These are phyloP conservation scores for Gobiocypris rarus DNA, from an alignment of 2,113 vertebrate species.

Conservation along the genomic window DNA sequence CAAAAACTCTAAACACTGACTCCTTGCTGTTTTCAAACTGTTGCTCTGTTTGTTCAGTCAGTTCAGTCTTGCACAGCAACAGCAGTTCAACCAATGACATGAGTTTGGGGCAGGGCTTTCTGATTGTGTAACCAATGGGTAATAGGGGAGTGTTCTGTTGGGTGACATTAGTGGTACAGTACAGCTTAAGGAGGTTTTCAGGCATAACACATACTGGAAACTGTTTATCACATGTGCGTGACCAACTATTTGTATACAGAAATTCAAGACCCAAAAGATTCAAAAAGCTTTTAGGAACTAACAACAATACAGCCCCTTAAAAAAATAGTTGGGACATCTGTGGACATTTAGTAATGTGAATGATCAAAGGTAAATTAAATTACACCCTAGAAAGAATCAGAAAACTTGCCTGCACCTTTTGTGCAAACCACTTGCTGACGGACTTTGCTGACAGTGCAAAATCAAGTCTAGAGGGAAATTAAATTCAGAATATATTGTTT, in stretches of 20 bases:
- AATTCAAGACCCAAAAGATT: not conserved
- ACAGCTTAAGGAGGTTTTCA: not conserved
- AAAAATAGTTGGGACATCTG: not conserved
- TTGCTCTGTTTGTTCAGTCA: not conserved
- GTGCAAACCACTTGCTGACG: not conserved
- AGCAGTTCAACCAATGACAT: not conserved
- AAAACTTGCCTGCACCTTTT: not conserved
- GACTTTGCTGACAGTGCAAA: not conserved
- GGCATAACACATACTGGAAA: too few relatives aligned
- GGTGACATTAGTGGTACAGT: too few relatives aligned
- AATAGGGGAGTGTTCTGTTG: not conserved
- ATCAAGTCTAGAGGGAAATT: not conserved
- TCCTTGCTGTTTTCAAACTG: not conserved
- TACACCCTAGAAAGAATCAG: not conserved
- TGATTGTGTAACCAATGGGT: not conserved
- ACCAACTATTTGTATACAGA: not conserved
- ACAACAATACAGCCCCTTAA: not conserved
- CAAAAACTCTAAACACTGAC: not conserved
- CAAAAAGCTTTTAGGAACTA: not conserved
- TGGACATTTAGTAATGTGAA: constrained; percentile 11
- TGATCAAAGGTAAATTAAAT: not conserved
- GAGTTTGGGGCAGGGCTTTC: not conserved
- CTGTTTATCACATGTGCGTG: not conserved
- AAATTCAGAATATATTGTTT: constrained; percentile 4
- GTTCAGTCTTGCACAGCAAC: not conserved